Evolutionary conservation across 2,888 invertebrate species (phyloP), one percentile per base, ranked within the genome.

Genomic region (Busseola fusca): DNA sequence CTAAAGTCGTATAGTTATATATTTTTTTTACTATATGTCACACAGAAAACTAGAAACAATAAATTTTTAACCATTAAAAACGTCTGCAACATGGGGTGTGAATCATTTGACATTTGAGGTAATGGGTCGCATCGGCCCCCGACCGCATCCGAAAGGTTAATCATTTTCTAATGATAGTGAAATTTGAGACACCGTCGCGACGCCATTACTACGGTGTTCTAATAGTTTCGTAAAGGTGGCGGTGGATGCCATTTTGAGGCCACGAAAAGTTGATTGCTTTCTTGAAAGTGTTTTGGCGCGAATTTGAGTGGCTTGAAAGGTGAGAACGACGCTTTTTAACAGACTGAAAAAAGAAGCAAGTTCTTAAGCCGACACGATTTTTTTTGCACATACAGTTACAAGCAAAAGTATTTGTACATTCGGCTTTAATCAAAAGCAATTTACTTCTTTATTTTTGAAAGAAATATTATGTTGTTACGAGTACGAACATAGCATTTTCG

Each of bases 151-250:
- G 37, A 94, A 95, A 95, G 95, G 95, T 95, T 95, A 95, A 95
- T 94, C 92, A 92, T 92, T 86, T 90, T 86, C 89, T 94, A 94
- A 95, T 95, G 95, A 94, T 92, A 90, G 87, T 87, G 89, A 89
- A 90, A 88, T 86, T 86, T 81, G 84, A 86, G 77, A 82, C 86
- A 75, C 66, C 63, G 69, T 65, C 72, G 72, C 66, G 64, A 74
- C 81, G 80, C 82, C 84, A 83, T 80, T 80, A 83, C 27, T 25
- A 14, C 63, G 57, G 69, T 79, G 82, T 84, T 86, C 74, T 84
- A 84, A 84, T 84, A 79, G 66, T 75, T 69, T 70, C 10, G 34
- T 71, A 74, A 79, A 86, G 77, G 79, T 76, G 69, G 50, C 68
- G 54, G 50, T 34, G 27, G 27, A 59, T n/a, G 48, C 40, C 3